phyloP scores from a whole-genome alignment of 2,113 vertebrate genomes.

The Oryzias celebensis region DNA sequence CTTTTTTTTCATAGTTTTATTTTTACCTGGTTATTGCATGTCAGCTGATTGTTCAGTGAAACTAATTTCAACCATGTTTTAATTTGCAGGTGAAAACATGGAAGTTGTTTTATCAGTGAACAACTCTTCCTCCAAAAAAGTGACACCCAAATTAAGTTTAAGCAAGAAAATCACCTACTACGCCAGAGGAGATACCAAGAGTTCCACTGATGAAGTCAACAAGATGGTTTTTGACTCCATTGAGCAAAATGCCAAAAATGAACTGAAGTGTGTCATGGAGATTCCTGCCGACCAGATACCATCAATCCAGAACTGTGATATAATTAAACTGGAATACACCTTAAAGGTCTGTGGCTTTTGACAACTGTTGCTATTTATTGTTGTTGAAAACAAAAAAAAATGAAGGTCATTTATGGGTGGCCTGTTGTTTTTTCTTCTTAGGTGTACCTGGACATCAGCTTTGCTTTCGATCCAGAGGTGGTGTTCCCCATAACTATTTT shows the following conservation, averaged over 20 bases:
- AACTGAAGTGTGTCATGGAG: slow-evolving; percentile 39
- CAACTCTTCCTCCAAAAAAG: slow-evolving; percentile 66
- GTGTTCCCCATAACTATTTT: slow-evolving; percentile 63
- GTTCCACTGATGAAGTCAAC: slow-evolving; percentile 1
- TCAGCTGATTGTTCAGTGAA: no score
- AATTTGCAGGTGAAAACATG: slow-evolving; percentile 62
- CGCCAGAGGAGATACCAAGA: slow-evolving; percentile 35
- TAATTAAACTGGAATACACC: slow-evolving; percentile 67
- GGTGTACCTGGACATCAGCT: slow-evolving; percentile 76
- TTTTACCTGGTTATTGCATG: no score
- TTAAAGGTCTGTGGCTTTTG: slow-evolving; percentile 60
- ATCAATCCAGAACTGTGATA: slow-evolving; percentile 60
- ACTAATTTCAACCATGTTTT: background rate
- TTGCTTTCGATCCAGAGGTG: slow-evolving; percentile 66
- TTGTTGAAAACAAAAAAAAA: no score
- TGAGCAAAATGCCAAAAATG: slow-evolving; percentile 33
- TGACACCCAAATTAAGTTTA: slow-evolving; percentile 68
- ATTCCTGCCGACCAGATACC: slow-evolving; percentile 42
- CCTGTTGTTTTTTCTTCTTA: slow-evolving; percentile 33
- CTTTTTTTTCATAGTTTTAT: no score
- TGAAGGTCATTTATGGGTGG: background rate
- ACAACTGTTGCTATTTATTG: no score
- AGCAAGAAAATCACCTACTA: slow-evolving; percentile 42
- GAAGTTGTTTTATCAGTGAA: slow-evolving; percentile 52
- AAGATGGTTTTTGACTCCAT: slow-evolving; percentile 47